A percentile compares a stretch with the other conserved stretches of the same genome.
phyloP scores from a whole-genome alignment of 1,140 invertebrate genomes.

The Tetragnatha versicolor region DNA sequence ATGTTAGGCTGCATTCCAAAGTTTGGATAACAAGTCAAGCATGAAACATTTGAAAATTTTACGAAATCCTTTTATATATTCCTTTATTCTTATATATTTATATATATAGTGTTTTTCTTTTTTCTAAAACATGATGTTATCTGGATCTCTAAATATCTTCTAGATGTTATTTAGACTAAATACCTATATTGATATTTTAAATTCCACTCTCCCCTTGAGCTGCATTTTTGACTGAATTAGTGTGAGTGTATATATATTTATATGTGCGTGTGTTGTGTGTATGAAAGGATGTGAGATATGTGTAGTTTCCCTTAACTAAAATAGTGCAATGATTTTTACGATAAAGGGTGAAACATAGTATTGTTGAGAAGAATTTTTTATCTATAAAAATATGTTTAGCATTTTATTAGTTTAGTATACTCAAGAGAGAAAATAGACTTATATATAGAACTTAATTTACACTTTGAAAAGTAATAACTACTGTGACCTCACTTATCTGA shows the following conservation, averaged over 20 bases:
- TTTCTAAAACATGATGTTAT: slow-evolving; percentile 9
- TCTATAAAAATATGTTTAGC: too few species aligned
- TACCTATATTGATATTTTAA: slow-evolving; percentile 1
- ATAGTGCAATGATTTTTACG: too few species aligned
- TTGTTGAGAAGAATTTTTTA: too few species aligned
- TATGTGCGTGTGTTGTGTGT: slow-evolving; percentile 4
- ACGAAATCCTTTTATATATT: slow-evolving; percentile 16
- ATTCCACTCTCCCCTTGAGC: neutral
- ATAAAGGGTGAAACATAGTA: too few species aligned
- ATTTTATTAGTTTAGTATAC: too few species aligned
- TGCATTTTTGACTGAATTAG: neutral
- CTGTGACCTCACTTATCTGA: too few species aligned
- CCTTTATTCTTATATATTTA: slow-evolving; percentile 28
- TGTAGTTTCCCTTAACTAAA: too few species aligned
- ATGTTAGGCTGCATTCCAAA: slow-evolving; percentile 47
- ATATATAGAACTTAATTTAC: too few species aligned
- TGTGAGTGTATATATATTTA: slow-evolving; percentile 37
- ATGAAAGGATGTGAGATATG: neutral
- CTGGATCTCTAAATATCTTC: slow-evolving; percentile 19
- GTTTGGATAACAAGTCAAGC: slow-evolving; percentile 36
- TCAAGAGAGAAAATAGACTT: too few species aligned
- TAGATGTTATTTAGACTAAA: slow-evolving; percentile 15
- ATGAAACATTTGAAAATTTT: slow-evolving; percentile 41
- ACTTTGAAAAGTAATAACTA: too few species aligned
- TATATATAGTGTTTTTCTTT: slow-evolving; percentile 13